Conservation (phyloP, 2,113 vertebrate genomes). For the Hyperoodon ampullatus region DNA sequence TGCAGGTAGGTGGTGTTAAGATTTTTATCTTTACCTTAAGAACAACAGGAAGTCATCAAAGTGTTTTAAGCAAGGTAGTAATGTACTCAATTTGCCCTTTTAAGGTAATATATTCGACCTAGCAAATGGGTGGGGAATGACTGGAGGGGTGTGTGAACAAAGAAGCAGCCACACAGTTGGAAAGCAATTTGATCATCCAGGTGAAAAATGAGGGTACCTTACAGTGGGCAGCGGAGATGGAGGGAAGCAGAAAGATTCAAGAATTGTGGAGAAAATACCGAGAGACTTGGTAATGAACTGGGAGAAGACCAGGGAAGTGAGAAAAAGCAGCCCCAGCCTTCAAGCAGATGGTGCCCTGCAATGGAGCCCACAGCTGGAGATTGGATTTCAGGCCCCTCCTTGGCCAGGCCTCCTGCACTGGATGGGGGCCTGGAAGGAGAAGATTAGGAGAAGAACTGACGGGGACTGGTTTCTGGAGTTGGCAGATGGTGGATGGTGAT, state of each 20-base stretch:
- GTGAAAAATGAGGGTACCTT: neutral
- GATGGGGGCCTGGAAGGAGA: neutral
- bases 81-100: neutral
- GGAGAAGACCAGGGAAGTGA: neutral
- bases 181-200: neutral
- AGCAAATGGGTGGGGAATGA: neutral
- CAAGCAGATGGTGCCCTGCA: neutral
- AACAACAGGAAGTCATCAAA: slow-evolving; percentile 26
- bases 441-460: neutral
- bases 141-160: neutral
- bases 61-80: neutral
- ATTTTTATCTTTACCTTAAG: neutral
- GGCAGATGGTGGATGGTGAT: neutral
- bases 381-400: neutral
- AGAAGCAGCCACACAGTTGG: neutral
- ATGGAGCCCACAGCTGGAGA: neutral
- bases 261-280: neutral
- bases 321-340: neutral
- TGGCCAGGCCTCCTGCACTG: neutral
- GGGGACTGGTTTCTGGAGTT: neutral
- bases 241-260: neutral
- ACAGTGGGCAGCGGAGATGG: neutral
- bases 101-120: neutral
- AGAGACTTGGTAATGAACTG: neutral
- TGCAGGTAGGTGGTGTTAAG: neutral